Percentiles rank a stretch among this genome's conserved stretches.
Evolutionary conservation across 2,888 invertebrate genomes (phyloP).

Genomic region (Tinea semifulvella): DNA sequence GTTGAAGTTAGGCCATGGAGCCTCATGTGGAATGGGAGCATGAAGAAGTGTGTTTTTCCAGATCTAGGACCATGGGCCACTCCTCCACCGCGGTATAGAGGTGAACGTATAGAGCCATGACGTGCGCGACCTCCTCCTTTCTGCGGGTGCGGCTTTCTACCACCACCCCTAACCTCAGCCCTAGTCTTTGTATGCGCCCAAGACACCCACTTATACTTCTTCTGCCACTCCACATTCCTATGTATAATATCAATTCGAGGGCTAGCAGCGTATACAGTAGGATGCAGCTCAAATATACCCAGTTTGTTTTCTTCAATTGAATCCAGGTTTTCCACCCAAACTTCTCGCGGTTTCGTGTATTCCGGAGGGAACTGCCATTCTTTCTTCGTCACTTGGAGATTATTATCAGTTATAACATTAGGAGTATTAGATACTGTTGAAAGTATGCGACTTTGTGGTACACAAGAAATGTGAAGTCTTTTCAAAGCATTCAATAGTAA

Average conservation of each 20-base stretch:
- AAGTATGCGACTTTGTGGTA: conserved; percentile 34
- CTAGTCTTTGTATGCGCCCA: conserved; percentile 81
- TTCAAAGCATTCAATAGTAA: conserved; percentile 45
- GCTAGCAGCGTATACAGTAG: conserved; percentile 81
- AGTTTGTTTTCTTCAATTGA: conserved; percentile 78
- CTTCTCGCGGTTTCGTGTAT: conserved; percentile 74
- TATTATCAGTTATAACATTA: conserved; percentile 22
- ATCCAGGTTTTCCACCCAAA: conserved; percentile 88
- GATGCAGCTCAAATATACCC: conserved; percentile 90
- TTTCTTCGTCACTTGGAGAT: conserved; percentile 41
- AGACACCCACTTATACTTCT: conserved; percentile 80
- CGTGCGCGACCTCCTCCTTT: conserved; percentile 92
- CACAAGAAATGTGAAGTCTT: conserved; percentile 37
- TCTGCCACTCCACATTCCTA: conserved; percentile 88
- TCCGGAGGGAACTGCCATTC: conserved; percentile 59
- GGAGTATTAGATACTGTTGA: conserved; percentile 26
- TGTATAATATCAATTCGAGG: conserved; percentile 90
- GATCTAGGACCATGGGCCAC: conserved; percentile 90
- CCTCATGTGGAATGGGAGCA: conserved; percentile 84
- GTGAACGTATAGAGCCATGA: conserved; percentile 92
- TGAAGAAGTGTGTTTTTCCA: conserved; percentile 90
- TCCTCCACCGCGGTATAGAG: conserved; percentile 86
- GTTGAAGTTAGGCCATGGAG: conserved; percentile 83
- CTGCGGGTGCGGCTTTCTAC: conserved; percentile 96
- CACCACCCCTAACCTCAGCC: conserved; percentile 89